Evolutionary conservation across 2,797 vertebrate genomes (phyloP).

Genomic region (Amblyopsis hoosieri): DNA sequence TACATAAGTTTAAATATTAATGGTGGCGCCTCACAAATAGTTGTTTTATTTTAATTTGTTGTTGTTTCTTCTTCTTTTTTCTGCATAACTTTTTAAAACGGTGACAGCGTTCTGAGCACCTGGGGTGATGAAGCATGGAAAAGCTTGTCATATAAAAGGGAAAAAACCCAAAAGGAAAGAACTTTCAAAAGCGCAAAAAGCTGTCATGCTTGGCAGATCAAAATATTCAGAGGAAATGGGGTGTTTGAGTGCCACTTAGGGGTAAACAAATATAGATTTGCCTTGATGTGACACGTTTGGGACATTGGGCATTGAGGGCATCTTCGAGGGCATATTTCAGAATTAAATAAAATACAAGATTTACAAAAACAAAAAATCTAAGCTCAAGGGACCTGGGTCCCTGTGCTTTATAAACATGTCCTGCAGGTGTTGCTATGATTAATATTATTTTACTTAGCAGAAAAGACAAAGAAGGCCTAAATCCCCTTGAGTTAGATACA

Average conservation of each 20-base stretch:
- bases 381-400: conserved; percentile 40
- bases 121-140: conserved; percentile 76
- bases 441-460: no score
- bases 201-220: conserved; percentile 76
- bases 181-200: conserved; percentile 72
- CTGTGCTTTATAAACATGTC: conserved; percentile 15
- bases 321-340: conserved; percentile 62
- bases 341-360: conserved; percentile 41
- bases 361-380: conserved; percentile 30
- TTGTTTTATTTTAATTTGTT: conserved; percentile 45
- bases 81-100: conserved; percentile 66
- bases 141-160: conserved; percentile 77
- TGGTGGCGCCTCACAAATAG: conserved; percentile 61
- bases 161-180: conserved; percentile 45
- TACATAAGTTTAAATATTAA: conserved; percentile 77
- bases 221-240: conserved; percentile 62
- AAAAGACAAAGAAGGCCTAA: no score
- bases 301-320: conserved; percentile 64
- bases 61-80: conserved; percentile 67
- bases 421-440: background rate
- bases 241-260: conserved; percentile 67
- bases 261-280: conserved; percentile 56
- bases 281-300: conserved; percentile 64
- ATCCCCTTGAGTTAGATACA: no score
- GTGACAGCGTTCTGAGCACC: conserved; percentile 73